A percentile compares a stretch with the other conserved stretches of the same genome.
Conservation (phyloP, 1,140 invertebrate genomes). For the Brachionus asplanchnoidis region DNA sequence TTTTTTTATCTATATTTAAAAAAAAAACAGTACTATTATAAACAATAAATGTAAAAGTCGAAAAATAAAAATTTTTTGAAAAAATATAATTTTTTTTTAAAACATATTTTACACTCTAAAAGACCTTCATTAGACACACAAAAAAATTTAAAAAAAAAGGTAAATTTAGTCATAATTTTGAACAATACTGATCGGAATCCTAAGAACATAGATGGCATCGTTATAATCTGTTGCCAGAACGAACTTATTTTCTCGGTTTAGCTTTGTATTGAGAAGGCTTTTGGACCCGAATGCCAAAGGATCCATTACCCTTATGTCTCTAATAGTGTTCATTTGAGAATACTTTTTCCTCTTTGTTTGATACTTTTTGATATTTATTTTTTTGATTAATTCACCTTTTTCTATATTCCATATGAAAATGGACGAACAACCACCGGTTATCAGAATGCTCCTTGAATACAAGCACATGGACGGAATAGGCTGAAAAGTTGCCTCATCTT, state of each 20-base stretch:
- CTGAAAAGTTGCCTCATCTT: not conserved
- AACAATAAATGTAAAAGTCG: not conserved
- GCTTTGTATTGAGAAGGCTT: not conserved
- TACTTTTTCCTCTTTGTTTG: not conserved
- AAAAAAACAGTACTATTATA: not conserved
- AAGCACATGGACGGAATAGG: slow-evolving; percentile 22
- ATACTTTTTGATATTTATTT: slow-evolving; percentile 24
- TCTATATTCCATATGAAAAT: slow-evolving; percentile 16
- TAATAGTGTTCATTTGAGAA: slow-evolving; percentile 20
- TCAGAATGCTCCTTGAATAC: slow-evolving; percentile 11
- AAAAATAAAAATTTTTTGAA: not conserved
- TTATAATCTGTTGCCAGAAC: slow-evolving; percentile 7
- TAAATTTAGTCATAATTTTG: not conserved
- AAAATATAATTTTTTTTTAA: not conserved
- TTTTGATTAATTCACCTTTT: slow-evolving; percentile 28
- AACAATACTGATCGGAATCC: not conserved
- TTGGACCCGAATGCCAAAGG: not conserved
- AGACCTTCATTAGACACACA: not conserved
- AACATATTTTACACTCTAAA: not conserved
- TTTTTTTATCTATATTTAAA: not conserved
- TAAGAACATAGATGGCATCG: not conserved
- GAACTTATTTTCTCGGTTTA: not conserved
- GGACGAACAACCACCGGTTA: slow-evolving; percentile 16
- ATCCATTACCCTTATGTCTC: not conserved
- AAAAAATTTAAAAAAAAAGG: not conserved